Conservation (phyloP, 1,140 invertebrate species). For the Hycleus cichorii region DNA sequence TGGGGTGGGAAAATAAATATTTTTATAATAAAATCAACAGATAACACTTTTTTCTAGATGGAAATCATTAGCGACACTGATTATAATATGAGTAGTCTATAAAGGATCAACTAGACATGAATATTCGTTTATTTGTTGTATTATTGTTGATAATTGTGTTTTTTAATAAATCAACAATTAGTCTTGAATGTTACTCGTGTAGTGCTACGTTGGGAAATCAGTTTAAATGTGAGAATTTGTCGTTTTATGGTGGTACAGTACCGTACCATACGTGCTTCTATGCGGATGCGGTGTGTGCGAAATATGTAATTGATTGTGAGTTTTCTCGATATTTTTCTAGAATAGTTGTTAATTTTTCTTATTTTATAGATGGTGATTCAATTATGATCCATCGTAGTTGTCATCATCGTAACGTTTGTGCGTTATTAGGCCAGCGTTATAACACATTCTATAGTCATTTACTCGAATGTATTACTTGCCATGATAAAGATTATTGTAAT, state of each 20-base stretch:
- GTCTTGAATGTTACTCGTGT: slow-evolving; percentile 14
- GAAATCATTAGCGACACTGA: no score
- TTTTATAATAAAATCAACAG: background rate
- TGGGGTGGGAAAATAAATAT: background rate
- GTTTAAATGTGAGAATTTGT: slow-evolving; percentile 12
- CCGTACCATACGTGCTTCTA: slow-evolving; percentile 1
- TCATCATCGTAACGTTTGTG: slow-evolving; percentile 7
- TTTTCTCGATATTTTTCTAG: background rate
- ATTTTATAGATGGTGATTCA: slow-evolving; percentile 5
- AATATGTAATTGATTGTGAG: slow-evolving; percentile 17
- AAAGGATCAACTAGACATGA: no score
- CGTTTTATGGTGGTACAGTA: slow-evolving; percentile 2
- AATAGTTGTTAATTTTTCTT: background rate
- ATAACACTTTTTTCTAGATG: background rate
- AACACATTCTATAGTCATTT: slow-evolving; percentile 5
- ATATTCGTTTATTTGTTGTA: no score
- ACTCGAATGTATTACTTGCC: slow-evolving; percentile 5
- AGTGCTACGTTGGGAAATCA: slow-evolving; percentile 8
- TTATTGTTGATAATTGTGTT: no score
- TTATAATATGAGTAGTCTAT: no score
- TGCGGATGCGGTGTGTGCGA: slow-evolving; percentile 15
- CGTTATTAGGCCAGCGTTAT: slow-evolving; percentile 1
- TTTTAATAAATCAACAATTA: background rate
- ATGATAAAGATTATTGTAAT: slow-evolving; percentile 3
- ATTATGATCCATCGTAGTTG: slow-evolving; percentile 9